Conservation (phyloP, 2,113 vertebrate species). For the Gasterosteus aculeatus region DNA sequence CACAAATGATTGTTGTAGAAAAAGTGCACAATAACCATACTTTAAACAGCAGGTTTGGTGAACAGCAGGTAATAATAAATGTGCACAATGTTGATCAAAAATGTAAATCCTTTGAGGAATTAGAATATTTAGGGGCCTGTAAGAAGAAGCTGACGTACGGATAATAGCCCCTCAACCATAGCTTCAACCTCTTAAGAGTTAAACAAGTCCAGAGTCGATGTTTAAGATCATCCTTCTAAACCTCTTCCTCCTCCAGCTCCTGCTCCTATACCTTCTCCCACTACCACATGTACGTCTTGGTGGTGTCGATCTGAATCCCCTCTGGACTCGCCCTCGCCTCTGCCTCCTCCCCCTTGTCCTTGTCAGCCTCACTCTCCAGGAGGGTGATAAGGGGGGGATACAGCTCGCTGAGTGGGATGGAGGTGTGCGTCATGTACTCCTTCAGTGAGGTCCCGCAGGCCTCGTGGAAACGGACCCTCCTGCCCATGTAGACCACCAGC, state of each 20-base stretch:
- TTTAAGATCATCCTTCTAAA: too few species aligned
- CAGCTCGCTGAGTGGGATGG: slow-evolving; percentile 84
- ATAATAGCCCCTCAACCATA: neutral
- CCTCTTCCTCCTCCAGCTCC: too few species aligned
- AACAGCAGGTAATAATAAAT: too few species aligned
- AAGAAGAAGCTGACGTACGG: too few species aligned
- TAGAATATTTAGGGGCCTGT: too few species aligned
- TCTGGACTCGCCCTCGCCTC: slow-evolving; percentile 49
- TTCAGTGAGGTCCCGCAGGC: slow-evolving; percentile 84
- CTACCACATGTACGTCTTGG: slow-evolving; percentile 86
- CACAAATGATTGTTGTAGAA: too few species aligned
- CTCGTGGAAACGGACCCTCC: slow-evolving; percentile 79
- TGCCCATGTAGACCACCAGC: slow-evolving; percentile 81
- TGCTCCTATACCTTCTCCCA: slow-evolving; percentile 12
- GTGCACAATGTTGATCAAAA: too few species aligned
- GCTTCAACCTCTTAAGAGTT: too few species aligned
- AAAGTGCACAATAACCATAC: too few species aligned
- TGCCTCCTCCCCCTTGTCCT: slow-evolving; percentile 77
- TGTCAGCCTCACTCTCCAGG: slow-evolving; percentile 85
- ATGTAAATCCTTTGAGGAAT: too few species aligned
- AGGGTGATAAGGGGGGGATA: slow-evolving; percentile 87
- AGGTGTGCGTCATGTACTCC: slow-evolving; percentile 84
- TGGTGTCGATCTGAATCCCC: slow-evolving; percentile 82
- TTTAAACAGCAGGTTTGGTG: too few species aligned
- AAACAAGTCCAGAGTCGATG: too few species aligned